These are phyloP conservation scores for Hirundo rustica DNA, from an alignment of 2,797 vertebrate species.

Conservation along the genomic window DNA sequence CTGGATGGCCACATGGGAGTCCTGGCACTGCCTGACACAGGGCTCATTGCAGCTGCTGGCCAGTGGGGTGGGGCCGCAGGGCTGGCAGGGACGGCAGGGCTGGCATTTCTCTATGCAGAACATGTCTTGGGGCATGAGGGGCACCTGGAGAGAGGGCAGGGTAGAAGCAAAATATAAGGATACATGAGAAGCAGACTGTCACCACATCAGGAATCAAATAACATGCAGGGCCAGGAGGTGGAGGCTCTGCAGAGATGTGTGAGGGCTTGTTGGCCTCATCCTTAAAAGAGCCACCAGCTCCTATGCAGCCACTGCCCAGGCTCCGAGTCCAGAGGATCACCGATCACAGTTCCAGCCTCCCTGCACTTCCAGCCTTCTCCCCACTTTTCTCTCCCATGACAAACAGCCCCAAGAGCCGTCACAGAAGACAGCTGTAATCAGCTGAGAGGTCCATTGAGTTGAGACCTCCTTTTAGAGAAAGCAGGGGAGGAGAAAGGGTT, in stretches of 20 bases:
- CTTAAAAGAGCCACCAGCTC: neutral
- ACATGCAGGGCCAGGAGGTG: neutral
- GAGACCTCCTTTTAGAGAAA: neutral
- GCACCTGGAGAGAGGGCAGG: neutral
- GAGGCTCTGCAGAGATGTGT: neutral
- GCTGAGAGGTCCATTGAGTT: neutral
- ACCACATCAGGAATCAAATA: neutral
- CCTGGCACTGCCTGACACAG: neutral
- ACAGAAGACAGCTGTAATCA: neutral
- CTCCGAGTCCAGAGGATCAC: neutral
- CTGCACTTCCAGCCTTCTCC: neutral
- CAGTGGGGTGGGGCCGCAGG: neutral
- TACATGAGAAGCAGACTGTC: neutral
- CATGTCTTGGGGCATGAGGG: neutral
- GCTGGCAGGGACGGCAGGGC: neutral
- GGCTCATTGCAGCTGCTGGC: neutral
- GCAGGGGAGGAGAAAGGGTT: neutral
- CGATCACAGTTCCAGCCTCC: neutral
- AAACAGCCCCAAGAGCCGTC: neutral
- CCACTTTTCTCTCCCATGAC: neutral
- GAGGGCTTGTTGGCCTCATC: neutral
- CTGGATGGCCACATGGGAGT: too few relatives aligned
- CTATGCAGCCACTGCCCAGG: neutral
- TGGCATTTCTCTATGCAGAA: neutral
- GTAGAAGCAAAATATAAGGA: neutral